Percentiles rank a stretch among this genome's conserved stretches.
phyloP scores from a whole-genome alignment of 2,113 vertebrate genomes.

The Solea senegalensis region DNA sequence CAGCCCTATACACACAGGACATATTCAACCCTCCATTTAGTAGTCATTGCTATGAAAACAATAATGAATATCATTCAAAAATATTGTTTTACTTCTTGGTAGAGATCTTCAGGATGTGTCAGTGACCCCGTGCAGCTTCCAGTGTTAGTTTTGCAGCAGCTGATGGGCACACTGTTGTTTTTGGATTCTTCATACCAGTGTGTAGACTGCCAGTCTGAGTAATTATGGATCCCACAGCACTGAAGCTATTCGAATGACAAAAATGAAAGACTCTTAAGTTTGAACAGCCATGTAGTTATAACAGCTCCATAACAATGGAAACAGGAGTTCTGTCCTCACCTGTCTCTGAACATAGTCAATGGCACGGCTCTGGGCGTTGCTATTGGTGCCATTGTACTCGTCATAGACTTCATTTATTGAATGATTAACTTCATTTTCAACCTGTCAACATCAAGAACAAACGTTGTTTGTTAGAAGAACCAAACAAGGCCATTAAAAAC shows the following conservation, averaged over 20 bases:
- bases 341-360: conserved; percentile 97
- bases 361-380: conserved; percentile 93
- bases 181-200: conserved; percentile 91
- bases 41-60: not conserved
- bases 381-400: conserved; percentile 91
- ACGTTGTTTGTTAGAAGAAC: not conserved
- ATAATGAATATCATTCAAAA: not conserved
- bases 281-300: not conserved
- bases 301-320: not conserved
- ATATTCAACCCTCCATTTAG: not conserved
- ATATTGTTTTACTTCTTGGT: conserved; percentile 83
- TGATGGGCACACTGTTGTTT: conserved; percentile 94
- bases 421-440: conserved; percentile 91
- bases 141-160: conserved; percentile 87
- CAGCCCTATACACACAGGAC: conserved; percentile 84
- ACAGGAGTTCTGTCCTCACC: conserved; percentile 81
- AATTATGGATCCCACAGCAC: conserved; percentile 95
- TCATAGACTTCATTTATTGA: conserved; percentile 93
- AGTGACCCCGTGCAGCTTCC: conserved; percentile 91
- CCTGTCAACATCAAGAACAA: conserved; percentile 73
- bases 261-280: not conserved
- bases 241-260: conserved; percentile 80
- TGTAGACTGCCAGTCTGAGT: conserved; percentile 92
- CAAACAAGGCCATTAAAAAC: not conserved
- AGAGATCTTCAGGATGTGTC: conserved; percentile 86